phyloP scores from a whole-genome alignment of 2,888 invertebrate species.

The Trichacis sp. region DNA sequence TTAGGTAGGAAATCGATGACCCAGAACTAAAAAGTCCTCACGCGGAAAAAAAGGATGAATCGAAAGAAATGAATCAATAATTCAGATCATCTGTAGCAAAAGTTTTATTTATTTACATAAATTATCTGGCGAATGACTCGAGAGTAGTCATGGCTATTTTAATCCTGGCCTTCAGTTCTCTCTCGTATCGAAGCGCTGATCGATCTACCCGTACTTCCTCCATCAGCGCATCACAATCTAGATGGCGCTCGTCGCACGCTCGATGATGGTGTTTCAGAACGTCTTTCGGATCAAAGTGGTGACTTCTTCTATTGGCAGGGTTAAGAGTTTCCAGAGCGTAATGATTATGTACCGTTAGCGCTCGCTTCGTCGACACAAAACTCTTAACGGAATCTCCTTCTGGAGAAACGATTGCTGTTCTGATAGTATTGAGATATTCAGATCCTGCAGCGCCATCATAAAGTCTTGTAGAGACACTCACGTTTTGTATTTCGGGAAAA shows the following conservation, averaged over 20 bases:
- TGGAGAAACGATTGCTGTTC: slow-evolving; percentile 74
- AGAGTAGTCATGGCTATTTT: slow-evolving; percentile 46
- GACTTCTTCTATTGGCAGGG: slow-evolving; percentile 71
- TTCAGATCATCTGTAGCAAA: neutral
- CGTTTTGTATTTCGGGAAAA: slow-evolving; percentile 70
- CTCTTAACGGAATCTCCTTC: slow-evolving; percentile 79
- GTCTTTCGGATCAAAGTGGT: slow-evolving; percentile 73
- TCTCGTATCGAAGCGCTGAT: slow-evolving; percentile 55
- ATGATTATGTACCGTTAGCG: slow-evolving; percentile 82
- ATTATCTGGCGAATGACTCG: slow-evolving; percentile 28
- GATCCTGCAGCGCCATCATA: slow-evolving; percentile 59
- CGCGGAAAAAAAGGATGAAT: neutral
- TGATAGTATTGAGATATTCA: slow-evolving; percentile 70
- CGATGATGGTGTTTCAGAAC: slow-evolving; percentile 80
- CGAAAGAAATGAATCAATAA: neutral
- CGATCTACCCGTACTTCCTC: slow-evolving; percentile 53
- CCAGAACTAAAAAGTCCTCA: too few relatives aligned
- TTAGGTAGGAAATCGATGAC: too few relatives aligned
- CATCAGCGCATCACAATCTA: slow-evolving; percentile 61
- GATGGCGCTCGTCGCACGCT: slow-evolving; percentile 60
- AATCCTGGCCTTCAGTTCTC: slow-evolving; percentile 54
- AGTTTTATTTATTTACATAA: slow-evolving; percentile 25
- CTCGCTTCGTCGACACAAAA: slow-evolving; percentile 76
- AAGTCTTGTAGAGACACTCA: neutral
- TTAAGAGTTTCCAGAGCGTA: slow-evolving; percentile 76